Evolutionary conservation across 1,140 invertebrate species (phyloP).

Genomic region (Eumaeus atala): DNA sequence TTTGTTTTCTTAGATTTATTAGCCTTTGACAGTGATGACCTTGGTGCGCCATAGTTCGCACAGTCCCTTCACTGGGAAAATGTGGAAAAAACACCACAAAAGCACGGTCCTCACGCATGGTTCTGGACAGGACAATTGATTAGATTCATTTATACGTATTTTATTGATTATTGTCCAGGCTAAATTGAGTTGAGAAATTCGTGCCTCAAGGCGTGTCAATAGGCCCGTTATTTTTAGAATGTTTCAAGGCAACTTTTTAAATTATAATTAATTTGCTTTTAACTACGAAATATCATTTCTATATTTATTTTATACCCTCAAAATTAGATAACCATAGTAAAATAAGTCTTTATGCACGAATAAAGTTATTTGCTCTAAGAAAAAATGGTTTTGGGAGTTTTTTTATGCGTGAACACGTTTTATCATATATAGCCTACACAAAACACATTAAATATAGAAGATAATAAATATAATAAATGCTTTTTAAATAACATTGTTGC

Average conservation of each 20-base stretch:
- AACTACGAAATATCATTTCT: too few species aligned
- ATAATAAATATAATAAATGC: too few species aligned
- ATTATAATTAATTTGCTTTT: neutral
- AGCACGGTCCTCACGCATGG: slow-evolving; percentile 51
- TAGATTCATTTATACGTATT: slow-evolving; percentile 47
- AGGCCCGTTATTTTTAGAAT: slow-evolving; percentile 2
- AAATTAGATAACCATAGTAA: too few species aligned
- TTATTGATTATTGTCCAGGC: slow-evolving; percentile 64
- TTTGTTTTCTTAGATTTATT: slow-evolving; percentile 46
- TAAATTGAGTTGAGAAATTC: slow-evolving; percentile 59
- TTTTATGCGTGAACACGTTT: too few species aligned
- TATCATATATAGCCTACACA: neutral
- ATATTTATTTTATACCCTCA: too few species aligned
- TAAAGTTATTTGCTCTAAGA: too few species aligned
- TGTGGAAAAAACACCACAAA: slow-evolving; percentile 65
- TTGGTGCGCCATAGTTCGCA: slow-evolving; percentile 64
- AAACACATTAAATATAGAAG: neutral
- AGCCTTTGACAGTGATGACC: slow-evolving; percentile 60
- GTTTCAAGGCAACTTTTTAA: neutral
- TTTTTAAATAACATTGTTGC: too few species aligned
- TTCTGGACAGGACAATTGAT: slow-evolving; percentile 64
- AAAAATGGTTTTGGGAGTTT: too few species aligned
- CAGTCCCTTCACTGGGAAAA: slow-evolving; percentile 68
- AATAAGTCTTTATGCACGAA: too few species aligned
- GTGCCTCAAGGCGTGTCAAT: slow-evolving; percentile 34